These are phyloP conservation scores for Chionis minor DNA, from an alignment of 2,113 vertebrate species.

Conservation along the genomic window DNA sequence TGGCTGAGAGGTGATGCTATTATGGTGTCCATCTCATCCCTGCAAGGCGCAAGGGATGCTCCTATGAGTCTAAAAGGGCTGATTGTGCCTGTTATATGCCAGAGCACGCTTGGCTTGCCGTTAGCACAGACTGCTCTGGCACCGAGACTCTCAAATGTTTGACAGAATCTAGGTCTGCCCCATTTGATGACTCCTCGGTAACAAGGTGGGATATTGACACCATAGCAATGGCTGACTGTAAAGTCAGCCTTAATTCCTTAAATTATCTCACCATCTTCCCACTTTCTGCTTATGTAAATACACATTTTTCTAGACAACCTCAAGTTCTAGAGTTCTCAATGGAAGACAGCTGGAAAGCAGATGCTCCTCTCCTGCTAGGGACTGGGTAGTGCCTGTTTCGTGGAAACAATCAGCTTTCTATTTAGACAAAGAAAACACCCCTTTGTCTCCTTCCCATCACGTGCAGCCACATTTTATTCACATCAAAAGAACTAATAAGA, in stretches of 20 bases:
- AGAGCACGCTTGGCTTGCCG: not conserved
- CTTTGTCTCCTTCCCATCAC: not conserved
- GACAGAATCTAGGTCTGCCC: not conserved
- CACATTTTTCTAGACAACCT: not conserved
- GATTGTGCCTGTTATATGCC: not conserved
- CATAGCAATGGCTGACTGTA: not conserved
- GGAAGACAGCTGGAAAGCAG: not conserved
- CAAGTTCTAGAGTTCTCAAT: not conserved
- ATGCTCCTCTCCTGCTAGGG: not conserved
- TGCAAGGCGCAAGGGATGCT: not conserved
- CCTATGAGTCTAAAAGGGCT: not conserved
- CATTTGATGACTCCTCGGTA: not conserved
- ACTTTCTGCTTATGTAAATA: not conserved
- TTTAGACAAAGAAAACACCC: not conserved
- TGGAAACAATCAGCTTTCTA: not conserved
- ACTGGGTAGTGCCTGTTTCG: not conserved
- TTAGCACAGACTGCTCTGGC: not conserved
- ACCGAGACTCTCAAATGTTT: not conserved
- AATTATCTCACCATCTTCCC: not conserved
- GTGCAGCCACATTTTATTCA: not conserved
- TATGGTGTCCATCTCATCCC: not conserved
- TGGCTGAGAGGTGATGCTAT: not conserved
- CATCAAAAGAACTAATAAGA: not conserved
- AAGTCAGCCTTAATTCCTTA: not conserved
- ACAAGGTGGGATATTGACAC: not conserved